Evolutionary conservation across 2,888 invertebrate species (phyloP).

Genomic region (Leistus spinibarbis): DNA sequence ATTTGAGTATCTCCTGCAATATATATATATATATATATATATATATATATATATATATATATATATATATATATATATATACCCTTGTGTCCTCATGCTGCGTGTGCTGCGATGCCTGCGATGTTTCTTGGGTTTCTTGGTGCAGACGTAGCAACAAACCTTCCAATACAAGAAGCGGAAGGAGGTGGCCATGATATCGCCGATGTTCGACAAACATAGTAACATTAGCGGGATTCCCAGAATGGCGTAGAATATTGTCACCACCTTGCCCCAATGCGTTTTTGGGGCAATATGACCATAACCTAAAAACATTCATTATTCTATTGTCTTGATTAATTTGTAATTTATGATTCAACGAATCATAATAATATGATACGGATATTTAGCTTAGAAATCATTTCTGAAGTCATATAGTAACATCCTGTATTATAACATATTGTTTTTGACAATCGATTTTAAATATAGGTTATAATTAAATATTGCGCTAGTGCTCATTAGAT

Average conservation of each 20-base stretch:
- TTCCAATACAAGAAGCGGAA: conserved; percentile 94
- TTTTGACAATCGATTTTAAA: no score
- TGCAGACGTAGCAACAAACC: conserved; percentile 89
- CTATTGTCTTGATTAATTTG: conserved; percentile 7
- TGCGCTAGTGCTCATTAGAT: no score
- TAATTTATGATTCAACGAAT: no score
- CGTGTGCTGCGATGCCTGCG: conserved; percentile 56
- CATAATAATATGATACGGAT: no score
- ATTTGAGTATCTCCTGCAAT: conserved; percentile 41
- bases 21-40: neutral
- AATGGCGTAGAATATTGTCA: conserved; percentile 95
- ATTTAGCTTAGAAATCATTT: no score
- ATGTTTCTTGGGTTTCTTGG: conserved; percentile 72
- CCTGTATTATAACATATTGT: no score
- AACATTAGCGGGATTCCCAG: conserved; percentile 95
- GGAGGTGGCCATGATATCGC: conserved; percentile 92
- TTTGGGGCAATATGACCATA: conserved; percentile 96
- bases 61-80: conserved; percentile 2
- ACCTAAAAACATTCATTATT: conserved; percentile 63
- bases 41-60: conserved; percentile 14
- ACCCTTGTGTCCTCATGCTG: conserved; percentile 47
- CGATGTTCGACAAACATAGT: conserved; percentile 91
- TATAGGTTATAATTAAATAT: no score
- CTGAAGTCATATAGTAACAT: no score
- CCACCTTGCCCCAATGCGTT: conserved; percentile 91